Evolutionary conservation across 2,888 invertebrate genomes (phyloP).

Genomic region (Drosophila antonietae): DNA sequence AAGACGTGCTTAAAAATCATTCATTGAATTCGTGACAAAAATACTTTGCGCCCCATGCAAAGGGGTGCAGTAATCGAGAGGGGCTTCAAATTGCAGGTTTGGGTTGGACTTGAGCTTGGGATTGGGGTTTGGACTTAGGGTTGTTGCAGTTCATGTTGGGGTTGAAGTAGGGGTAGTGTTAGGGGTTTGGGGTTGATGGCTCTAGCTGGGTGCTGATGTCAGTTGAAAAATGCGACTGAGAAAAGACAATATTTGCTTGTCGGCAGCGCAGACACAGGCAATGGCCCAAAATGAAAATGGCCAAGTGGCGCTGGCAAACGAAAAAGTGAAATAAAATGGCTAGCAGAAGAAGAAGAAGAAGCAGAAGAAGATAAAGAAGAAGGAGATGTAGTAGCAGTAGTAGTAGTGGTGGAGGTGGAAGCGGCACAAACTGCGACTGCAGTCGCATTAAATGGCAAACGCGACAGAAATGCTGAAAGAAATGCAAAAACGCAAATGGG

Average conservation of each 20-base stretch:
- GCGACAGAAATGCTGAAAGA: slow-evolving; percentile 34
- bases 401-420: slow-evolving; percentile 1
- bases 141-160: background rate
- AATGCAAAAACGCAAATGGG: slow-evolving; percentile 26
- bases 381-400: slow-evolving; percentile 3
- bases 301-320: slow-evolving; percentile 42
- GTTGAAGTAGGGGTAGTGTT: background rate
- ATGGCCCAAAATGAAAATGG: slow-evolving; percentile 60
- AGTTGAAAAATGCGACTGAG: slow-evolving; percentile 67
- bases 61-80: slow-evolving; percentile 28
- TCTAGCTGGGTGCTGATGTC: slow-evolving; percentile 31
- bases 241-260: slow-evolving; percentile 77
- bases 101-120: background rate
- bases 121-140: background rate
- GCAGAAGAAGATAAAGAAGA: slow-evolving; percentile 10
- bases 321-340: slow-evolving; percentile 57
- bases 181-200: too few relatives aligned
- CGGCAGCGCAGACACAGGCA: slow-evolving; percentile 42
- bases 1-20: slow-evolving; percentile 78
- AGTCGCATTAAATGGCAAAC: slow-evolving; percentile 60
- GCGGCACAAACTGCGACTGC: slow-evolving; percentile 34
- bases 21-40: slow-evolving; percentile 80
- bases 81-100: background rate
- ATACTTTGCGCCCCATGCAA: slow-evolving; percentile 39
- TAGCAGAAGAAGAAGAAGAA: slow-evolving; percentile 11